These are phyloP conservation scores for Oryzias sinensis DNA, from an alignment of 2,797 vertebrate species.

Conservation along the genomic window DNA sequence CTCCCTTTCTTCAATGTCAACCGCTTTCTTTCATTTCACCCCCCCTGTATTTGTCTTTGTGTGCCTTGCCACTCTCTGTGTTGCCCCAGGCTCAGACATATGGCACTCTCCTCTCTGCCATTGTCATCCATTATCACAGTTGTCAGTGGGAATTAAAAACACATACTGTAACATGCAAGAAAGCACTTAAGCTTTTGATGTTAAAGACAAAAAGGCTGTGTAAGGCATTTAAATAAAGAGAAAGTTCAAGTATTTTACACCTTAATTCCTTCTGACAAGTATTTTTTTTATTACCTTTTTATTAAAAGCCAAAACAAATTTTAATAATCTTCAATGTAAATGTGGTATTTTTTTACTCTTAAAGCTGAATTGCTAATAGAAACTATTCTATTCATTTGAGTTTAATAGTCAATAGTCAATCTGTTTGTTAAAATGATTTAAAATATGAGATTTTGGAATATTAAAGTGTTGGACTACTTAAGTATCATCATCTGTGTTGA, in stretches of 20 bases:
- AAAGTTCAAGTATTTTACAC: slow-evolving; percentile 18
- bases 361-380: too few relatives aligned
- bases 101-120: slow-evolving; percentile 68
- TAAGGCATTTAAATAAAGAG: slow-evolving; percentile 31
- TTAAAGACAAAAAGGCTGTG: slow-evolving; percentile 46
- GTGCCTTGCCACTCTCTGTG: slow-evolving; percentile 62
- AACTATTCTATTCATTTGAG: too few relatives aligned
- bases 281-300: slow-evolving; percentile 7
- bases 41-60: slow-evolving; percentile 55
- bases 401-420: too few relatives aligned
- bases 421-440: too few relatives aligned
- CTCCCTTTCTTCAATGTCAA: slow-evolving; percentile 16
- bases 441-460: too few relatives aligned
- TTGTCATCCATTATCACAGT: slow-evolving; percentile 77
- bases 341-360: too few relatives aligned
- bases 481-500: too few relatives aligned
- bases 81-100: slow-evolving; percentile 73
- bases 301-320: not conserved
- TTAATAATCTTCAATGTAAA: not conserved
- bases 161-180: slow-evolving; percentile 52
- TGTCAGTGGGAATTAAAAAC: slow-evolving; percentile 73
- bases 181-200: slow-evolving; percentile 49
- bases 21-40: slow-evolving; percentile 16
- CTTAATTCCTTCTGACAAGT: slow-evolving; percentile 17
- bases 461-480: too few relatives aligned